Evolutionary conservation across 1,140 invertebrate genomes (phyloP), one percentile per base, ranked within the genome.

Genomic region (Drosophila sechellia): DNA sequence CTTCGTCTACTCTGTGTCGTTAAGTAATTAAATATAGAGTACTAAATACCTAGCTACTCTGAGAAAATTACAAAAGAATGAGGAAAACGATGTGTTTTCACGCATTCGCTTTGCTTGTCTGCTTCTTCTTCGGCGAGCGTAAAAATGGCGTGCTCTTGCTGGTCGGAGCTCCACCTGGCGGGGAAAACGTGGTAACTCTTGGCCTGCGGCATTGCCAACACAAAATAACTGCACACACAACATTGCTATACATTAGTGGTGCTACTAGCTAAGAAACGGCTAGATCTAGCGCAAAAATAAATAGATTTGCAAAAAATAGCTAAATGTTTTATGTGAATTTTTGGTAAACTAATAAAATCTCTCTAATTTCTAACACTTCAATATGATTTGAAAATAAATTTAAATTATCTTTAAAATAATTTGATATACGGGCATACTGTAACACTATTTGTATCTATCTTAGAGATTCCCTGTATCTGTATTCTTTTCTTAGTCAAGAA

Each of bases 51-150:
- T 20, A 5, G 1, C 6, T 11, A 45, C 8, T 13, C 13, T 20
- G 0, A 15, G 10, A 48, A 56, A 56, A 48, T 35, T 25, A 35
- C 39, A 56, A 56, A 8, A 25, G 22, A 46, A 39, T 34, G 37
- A 4, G 35, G 40, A 69, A 45, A 69, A 69, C 63, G 25, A 55
- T 55, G 61, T 68, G 65, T 70, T 70, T 70, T 56, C 66, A 49
- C 42, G 64, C 64, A 46, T 70, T 56, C 35, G 25, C 63, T 48
- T 73, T 70, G 65, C 34, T 25, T 12, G 35, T 72, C 48, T 40
- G 10, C 70, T 58, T 64, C 48, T 43, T 40, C 46, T n/a, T 43
- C 6, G 27, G 0, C 4, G 27, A 17, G 27, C 68, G 52, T 34
- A 45, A 72, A 50, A 71, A 73, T 66, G 64, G 64, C 64, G 64